These are phyloP conservation scores for Tylochromis polylepis DNA, from an alignment of 2,113 vertebrate genomes.

Conservation along the genomic window DNA sequence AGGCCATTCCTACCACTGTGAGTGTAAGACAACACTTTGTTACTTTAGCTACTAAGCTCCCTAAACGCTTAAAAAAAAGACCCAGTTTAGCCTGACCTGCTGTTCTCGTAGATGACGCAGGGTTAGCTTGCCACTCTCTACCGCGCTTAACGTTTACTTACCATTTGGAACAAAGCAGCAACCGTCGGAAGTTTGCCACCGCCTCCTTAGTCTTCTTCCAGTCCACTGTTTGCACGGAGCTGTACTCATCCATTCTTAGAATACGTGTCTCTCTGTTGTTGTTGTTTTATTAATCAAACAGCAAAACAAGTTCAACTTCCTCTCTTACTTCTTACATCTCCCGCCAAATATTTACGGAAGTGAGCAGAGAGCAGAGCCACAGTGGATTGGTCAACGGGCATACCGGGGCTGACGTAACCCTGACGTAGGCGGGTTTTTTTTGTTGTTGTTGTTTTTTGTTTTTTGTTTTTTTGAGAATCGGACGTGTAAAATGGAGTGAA, in stretches of 20 bases:
- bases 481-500: background rate
- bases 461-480: background rate
- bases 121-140: background rate
- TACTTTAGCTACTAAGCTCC: background rate
- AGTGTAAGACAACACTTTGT: background rate
- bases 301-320: background rate
- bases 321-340: conserved; percentile 22
- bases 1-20: background rate
- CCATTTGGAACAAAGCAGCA: conserved; percentile 73
- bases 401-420: background rate
- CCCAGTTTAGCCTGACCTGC: background rate
- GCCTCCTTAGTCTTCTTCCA: conserved; percentile 66
- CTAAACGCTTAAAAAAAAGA: background rate
- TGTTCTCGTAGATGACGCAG: background rate
- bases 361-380: background rate
- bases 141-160: background rate
- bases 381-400: background rate
- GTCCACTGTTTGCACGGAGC: background rate
- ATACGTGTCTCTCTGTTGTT: background rate
- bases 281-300: background rate
- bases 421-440: fast-evolving
- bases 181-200: conserved; percentile 49
- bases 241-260: conserved; percentile 25
- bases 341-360: conserved; percentile 36
- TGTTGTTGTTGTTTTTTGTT: background rate